These are phyloP conservation scores for Leptopilina syphax DNA, from an alignment of 2,888 invertebrate genomes.

Conservation along the genomic window DNA sequence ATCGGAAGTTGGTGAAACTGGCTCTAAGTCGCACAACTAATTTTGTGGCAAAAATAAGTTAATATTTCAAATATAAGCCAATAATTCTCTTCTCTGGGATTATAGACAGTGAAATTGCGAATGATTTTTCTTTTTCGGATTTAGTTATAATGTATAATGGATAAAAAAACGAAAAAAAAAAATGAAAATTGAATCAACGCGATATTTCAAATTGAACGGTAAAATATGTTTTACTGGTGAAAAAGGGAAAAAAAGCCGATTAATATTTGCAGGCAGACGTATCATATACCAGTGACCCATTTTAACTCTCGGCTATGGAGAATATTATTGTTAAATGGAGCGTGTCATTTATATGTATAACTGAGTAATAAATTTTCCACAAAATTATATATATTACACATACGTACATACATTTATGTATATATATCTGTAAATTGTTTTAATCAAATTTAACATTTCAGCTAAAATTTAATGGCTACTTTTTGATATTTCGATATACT, in stretches of 20 bases:
- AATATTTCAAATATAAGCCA: not conserved
- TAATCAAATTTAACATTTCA: no score
- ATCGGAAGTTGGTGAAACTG: no score
- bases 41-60: not conserved
- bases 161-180: not conserved
- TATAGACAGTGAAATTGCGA: not conserved
- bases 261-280: slow-evolving; percentile 19
- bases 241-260: slow-evolving; percentile 2
- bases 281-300: slow-evolving; percentile 23
- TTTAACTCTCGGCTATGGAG: not conserved
- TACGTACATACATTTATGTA: no score
- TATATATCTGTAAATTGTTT: no score
- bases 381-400: not conserved
- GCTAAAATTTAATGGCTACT: no score
- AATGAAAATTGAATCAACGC: not conserved
- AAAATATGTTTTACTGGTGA: slow-evolving; percentile 10
- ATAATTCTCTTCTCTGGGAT: not conserved
- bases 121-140: not conserved
- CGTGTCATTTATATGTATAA: not conserved
- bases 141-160: not conserved
- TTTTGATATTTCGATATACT: no score
- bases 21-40: no score
- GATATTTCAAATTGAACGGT: slow-evolving; percentile 18
- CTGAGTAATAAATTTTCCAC: not conserved
- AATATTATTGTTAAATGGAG: slow-evolving; percentile 17